phyloP scores from a whole-genome alignment of 2,888 invertebrate species.

The Rhogogaster chlorosoma region DNA sequence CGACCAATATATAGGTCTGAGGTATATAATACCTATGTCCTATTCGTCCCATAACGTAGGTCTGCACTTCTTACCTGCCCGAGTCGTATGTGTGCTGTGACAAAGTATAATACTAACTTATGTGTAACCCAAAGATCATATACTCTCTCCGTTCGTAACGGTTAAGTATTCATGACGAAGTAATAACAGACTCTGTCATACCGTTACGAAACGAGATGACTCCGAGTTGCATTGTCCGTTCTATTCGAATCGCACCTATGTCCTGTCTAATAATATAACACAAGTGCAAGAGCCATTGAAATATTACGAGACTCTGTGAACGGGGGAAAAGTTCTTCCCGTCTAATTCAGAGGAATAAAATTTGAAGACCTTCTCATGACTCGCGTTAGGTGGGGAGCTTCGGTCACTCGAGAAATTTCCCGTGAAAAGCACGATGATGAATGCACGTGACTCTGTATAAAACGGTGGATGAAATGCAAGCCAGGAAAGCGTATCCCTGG shows the following conservation, averaged over 20 bases:
- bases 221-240: neutral
- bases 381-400: neutral
- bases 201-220: slow-evolving; percentile 36
- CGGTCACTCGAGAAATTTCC: neutral
- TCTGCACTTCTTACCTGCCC: neutral
- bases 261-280: slow-evolving; percentile 1
- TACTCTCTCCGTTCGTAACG: slow-evolving; percentile 33
- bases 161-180: slow-evolving; percentile 30
- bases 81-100: neutral
- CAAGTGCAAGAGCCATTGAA: slow-evolving; percentile 2
- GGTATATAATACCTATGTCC: neutral
- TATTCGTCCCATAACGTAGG: too few relatives aligned
- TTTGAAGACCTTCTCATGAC: neutral
- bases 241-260: neutral
- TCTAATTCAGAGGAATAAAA: neutral
- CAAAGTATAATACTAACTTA: slow-evolving; percentile 15
- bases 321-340: neutral
- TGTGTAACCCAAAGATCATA: slow-evolving; percentile 16
- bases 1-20: neutral
- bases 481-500: neutral
- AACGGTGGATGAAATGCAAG: slow-evolving; percentile 8
- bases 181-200: slow-evolving; percentile 14
- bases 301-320: neutral
- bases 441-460: neutral
- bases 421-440: neutral